A percentile compares a stretch with the other conserved stretches of the same genome.
These are phyloP conservation scores for Periphyllus acericola DNA, from an alignment of 2,888 invertebrate species.

Conservation along the genomic window DNA sequence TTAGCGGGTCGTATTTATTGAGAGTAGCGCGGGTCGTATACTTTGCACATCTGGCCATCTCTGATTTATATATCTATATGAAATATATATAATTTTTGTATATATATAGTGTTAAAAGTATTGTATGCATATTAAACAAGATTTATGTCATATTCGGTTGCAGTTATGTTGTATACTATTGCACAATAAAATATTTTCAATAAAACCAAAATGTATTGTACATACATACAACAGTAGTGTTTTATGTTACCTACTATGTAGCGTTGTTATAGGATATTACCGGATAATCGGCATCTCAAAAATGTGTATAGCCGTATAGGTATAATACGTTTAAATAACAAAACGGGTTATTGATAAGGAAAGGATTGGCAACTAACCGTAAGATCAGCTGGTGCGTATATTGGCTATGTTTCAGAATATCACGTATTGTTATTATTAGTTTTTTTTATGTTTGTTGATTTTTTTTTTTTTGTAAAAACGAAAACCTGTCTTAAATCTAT, in stretches of 20 bases:
- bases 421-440: constrained; percentile 12
- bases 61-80: too few relatives aligned
- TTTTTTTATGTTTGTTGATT: background rate
- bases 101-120: too few relatives aligned
- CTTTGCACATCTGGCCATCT: too few relatives aligned
- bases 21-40: too few relatives aligned
- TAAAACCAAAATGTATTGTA: too few relatives aligned
- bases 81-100: too few relatives aligned
- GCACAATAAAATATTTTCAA: too few relatives aligned
- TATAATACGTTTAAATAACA: constrained; percentile 4
- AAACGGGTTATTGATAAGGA: constrained; percentile 23
- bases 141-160: too few relatives aligned
- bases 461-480: background rate
- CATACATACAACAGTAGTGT: background rate
- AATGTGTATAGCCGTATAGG: background rate
- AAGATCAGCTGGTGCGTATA: constrained; percentile 22
- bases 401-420: constrained; percentile 17
- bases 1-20: too few relatives aligned
- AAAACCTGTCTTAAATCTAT: background rate
- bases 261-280: background rate
- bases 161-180: too few relatives aligned
- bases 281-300: background rate
- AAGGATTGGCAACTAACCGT: constrained; percentile 12
- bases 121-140: too few relatives aligned
- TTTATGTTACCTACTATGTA: background rate